These are phyloP conservation scores for Napeogenes sylphis DNA, from an alignment of 2,888 invertebrate genomes.

Conservation along the genomic window DNA sequence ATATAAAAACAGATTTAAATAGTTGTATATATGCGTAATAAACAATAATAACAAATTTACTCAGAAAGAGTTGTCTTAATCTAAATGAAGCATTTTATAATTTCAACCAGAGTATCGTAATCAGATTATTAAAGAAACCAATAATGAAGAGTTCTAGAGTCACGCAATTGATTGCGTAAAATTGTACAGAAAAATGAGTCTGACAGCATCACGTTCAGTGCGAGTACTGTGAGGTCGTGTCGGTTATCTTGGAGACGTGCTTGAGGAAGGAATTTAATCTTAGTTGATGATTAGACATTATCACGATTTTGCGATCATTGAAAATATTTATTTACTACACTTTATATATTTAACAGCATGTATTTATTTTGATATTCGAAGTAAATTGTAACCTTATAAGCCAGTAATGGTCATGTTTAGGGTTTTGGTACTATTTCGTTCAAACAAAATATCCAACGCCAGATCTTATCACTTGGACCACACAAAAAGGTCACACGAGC, in stretches of 20 bases:
- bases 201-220: not conserved
- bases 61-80: too few relatives aligned
- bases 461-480: conserved; percentile 37
- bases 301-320: not conserved
- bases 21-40: too few relatives aligned
- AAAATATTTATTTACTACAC: too few relatives aligned
- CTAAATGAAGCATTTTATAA: too few relatives aligned
- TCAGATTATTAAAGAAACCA: too few relatives aligned
- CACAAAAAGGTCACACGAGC: conserved; percentile 53
- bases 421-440: not conserved
- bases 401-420: too few relatives aligned
- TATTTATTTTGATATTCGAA: too few relatives aligned
- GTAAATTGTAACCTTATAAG: too few relatives aligned
- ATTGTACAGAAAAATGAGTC: not conserved
- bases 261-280: not conserved
- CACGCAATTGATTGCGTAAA: conserved; percentile 2
- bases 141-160: not conserved
- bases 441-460: not conserved
- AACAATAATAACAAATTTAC: too few relatives aligned
- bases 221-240: not conserved
- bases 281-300: not conserved
- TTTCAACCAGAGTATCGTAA: too few relatives aligned
- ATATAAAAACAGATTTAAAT: too few relatives aligned
- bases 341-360: too few relatives aligned
- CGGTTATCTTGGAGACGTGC: conserved; percentile 2